Conservation (phyloP, 2,888 invertebrate species). For the Mythimna ferrago region DNA sequence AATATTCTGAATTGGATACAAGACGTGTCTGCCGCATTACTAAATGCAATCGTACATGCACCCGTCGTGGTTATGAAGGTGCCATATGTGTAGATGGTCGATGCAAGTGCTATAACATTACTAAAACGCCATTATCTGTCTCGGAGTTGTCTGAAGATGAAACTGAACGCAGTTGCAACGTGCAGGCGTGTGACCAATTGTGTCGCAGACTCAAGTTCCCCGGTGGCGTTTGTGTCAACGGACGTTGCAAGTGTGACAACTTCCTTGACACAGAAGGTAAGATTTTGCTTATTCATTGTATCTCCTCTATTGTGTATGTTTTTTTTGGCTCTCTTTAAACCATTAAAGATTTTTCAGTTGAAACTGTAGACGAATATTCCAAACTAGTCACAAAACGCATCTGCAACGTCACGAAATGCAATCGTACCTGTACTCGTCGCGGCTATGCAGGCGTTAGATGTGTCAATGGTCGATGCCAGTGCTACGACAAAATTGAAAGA, state of each 20-base stretch:
- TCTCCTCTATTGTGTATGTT: too few relatives aligned
- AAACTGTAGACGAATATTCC: not conserved
- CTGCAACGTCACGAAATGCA: not conserved
- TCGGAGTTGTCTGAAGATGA: conserved; percentile 5
- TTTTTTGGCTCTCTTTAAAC: too few relatives aligned
- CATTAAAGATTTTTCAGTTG: not conserved
- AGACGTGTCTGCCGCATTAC: not conserved
- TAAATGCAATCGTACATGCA: conserved; percentile 3
- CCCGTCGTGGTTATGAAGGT: conserved; percentile 11
- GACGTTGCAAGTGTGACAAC: too few relatives aligned
- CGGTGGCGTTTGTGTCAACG: too few relatives aligned
- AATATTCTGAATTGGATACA: not conserved
- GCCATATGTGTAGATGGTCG: conserved; percentile 11
- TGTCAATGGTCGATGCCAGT: conserved; percentile 23
- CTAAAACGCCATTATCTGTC: not conserved
- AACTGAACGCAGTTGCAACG: conserved; percentile 2
- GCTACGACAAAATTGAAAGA: conserved; percentile 1
- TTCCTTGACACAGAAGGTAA: too few relatives aligned
- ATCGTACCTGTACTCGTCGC: not conserved
- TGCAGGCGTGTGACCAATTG: conserved; percentile 8
- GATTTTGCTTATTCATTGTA: not conserved
- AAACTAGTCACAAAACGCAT: not conserved
- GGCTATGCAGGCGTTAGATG: conserved; percentile 36
- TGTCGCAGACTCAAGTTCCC: conserved; percentile 27
- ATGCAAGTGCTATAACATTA: conserved; percentile 21